phyloP scores from a whole-genome alignment of 2,888 invertebrate species.

The Dilophus febrilis region DNA sequence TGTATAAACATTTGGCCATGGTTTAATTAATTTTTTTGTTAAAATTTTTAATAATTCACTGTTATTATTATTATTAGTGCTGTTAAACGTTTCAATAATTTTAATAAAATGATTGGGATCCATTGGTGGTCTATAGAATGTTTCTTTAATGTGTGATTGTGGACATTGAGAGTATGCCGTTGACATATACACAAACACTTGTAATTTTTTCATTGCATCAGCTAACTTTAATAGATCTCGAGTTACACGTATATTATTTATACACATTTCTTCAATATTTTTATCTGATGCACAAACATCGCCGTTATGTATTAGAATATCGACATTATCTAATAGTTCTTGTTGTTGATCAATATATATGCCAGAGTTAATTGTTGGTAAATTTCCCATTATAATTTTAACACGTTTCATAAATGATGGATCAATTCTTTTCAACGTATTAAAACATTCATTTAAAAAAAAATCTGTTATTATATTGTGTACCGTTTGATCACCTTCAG shows the following conservation, averaged over 20 bases:
- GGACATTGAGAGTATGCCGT: slow-evolving; percentile 15
- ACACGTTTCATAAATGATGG: slow-evolving; percentile 12
- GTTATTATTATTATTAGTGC: neutral
- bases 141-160: slow-evolving; percentile 11
- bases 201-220: slow-evolving; percentile 8
- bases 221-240: slow-evolving; percentile 14
- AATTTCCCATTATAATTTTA: slow-evolving; percentile 15
- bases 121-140: slow-evolving; percentile 14
- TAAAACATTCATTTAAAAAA: neutral
- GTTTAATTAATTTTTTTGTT: slow-evolving; percentile 13
- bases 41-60: slow-evolving; percentile 8
- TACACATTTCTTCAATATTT: slow-evolving; percentile 11
- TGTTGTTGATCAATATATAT: slow-evolving; percentile 10
- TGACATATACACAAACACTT: slow-evolving; percentile 15
- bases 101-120: slow-evolving; percentile 15
- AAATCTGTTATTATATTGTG: neutral
- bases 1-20: slow-evolving; percentile 17
- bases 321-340: slow-evolving; percentile 13
- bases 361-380: slow-evolving; percentile 12
- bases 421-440: slow-evolving; percentile 7
- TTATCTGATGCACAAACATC: slow-evolving; percentile 18
- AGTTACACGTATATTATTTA: slow-evolving; percentile 16
- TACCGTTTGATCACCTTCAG: slow-evolving; percentile 9
- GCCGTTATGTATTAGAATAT: slow-evolving; percentile 17
- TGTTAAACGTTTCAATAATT: slow-evolving; percentile 10